These are phyloP conservation scores for Chymomyza caudatula DNA, from an alignment of 2,888 invertebrate genomes.

Conservation along the genomic window DNA sequence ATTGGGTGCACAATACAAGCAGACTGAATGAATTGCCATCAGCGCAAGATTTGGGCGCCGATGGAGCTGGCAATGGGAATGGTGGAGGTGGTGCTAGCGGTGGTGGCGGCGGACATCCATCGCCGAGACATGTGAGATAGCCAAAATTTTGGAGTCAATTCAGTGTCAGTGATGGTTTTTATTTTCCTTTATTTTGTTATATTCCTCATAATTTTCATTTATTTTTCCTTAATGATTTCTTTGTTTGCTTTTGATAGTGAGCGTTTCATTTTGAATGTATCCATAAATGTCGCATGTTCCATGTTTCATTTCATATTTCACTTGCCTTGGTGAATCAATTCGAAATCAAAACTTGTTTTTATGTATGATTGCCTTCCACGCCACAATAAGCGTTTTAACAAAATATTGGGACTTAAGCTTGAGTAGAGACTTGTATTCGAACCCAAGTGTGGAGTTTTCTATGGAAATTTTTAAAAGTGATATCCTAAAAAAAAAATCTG, in stretches of 20 bases:
- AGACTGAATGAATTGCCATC: conserved; percentile 44
- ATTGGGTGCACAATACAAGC: conserved; percentile 84
- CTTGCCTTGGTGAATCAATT: not conserved
- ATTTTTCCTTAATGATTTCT: conserved; percentile 65
- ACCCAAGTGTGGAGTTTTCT: too few relatives aligned
- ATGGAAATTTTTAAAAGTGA: not conserved
- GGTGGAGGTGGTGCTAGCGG: conserved; percentile 24
- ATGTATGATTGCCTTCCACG: too few relatives aligned
- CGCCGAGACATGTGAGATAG: conserved; percentile 79
- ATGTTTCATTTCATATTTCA: conserved; percentile 27
- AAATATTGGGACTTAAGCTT: too few relatives aligned
- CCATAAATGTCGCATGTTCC: conserved; percentile 45
- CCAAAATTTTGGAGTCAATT: conserved; percentile 79
- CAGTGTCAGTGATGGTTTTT: conserved; percentile 79
- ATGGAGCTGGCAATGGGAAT: conserved; percentile 23
- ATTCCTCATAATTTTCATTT: conserved; percentile 79
- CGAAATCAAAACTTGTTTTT: not conserved
- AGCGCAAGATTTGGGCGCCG: conserved; percentile 34
- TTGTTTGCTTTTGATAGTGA: conserved; percentile 8
- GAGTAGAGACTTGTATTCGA: too few relatives aligned
- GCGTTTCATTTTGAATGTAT: conserved; percentile 35
- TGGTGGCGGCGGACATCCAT: conserved; percentile 74
- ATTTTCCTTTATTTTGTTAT: conserved; percentile 80
- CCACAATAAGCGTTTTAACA: too few relatives aligned
- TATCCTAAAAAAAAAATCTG: too few relatives aligned